These are phyloP conservation scores for Bagarius yarrelli DNA, from an alignment of 2,113 vertebrate genomes.

Conservation along the genomic window DNA sequence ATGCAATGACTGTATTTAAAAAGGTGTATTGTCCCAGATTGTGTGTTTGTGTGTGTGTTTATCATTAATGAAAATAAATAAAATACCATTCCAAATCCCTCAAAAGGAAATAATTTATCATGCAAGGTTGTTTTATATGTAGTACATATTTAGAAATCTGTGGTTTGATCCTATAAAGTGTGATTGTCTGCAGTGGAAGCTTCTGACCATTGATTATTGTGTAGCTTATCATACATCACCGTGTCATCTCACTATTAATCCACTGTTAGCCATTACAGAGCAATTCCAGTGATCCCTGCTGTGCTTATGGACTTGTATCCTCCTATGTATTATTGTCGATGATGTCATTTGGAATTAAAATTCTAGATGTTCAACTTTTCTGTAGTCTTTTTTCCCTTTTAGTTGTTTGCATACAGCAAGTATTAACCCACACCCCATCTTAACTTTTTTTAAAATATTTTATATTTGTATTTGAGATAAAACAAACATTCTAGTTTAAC, in stretches of 20 bases:
- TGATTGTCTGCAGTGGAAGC: background rate
- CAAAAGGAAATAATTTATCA: background rate
- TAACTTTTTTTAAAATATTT: no score
- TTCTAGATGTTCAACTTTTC: slow-evolving; percentile 10
- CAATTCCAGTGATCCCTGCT: background rate
- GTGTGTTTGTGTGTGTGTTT: background rate
- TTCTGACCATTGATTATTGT: background rate
- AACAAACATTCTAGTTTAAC: no score
- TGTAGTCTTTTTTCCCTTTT: background rate
- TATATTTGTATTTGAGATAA: no score
- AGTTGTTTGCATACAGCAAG: no score
- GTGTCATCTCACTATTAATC: background rate
- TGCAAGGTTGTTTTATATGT: background rate
- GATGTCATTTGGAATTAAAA: slow-evolving; percentile 40
- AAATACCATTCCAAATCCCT: slow-evolving; percentile 8
- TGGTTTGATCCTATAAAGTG: background rate
- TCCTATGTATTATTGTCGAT: background rate
- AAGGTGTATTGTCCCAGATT: background rate
- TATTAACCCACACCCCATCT: no score
- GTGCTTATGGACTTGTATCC: background rate
- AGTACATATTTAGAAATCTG: no score
- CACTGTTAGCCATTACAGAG: background rate
- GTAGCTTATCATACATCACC: background rate
- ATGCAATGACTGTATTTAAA: slow-evolving; percentile 8
- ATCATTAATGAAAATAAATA: background rate